A percentile compares a stretch with the other conserved stretches of the same genome.
Conservation (phyloP, 2,113 vertebrate genomes). For the Mobula hypostoma region DNA sequence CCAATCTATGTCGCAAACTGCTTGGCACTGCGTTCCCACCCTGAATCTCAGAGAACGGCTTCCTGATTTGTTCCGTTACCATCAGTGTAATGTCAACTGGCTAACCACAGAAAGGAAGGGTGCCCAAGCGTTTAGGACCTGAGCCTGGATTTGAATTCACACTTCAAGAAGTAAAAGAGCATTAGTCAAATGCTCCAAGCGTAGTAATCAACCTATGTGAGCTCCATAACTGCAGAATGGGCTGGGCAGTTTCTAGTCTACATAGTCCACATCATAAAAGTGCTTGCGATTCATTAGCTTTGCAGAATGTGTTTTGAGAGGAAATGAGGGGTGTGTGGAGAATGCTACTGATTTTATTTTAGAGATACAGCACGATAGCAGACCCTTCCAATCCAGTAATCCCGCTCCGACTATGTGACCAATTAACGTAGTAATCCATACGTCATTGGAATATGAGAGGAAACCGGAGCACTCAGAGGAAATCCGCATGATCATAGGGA, state of each 20-base stretch:
- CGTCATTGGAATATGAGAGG: too few species aligned
- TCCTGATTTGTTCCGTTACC: neutral
- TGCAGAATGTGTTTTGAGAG: neutral
- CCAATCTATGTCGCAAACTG: neutral
- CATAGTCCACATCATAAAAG: neutral
- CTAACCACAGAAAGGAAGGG: neutral
- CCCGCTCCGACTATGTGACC: too few species aligned
- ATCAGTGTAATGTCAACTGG: neutral
- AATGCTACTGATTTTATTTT: neutral
- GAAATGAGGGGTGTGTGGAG: neutral
- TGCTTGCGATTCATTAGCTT: too few species aligned
- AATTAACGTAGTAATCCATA: too few species aligned
- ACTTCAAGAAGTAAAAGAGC: neutral
- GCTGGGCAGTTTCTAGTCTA: neutral
- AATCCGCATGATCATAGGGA: too few species aligned
- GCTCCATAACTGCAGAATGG: too few species aligned
- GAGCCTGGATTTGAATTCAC: neutral
- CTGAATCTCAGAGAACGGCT: neutral
- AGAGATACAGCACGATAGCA: too few species aligned
- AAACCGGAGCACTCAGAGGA: too few species aligned
- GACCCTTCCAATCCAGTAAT: too few species aligned
- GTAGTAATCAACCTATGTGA: neutral
- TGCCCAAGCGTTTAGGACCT: neutral
- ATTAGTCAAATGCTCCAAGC: neutral
- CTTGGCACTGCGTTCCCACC: neutral